phyloP scores from a whole-genome alignment of 92 coral and sea anemone species.

The Epizoanthus ramosus region DNA sequence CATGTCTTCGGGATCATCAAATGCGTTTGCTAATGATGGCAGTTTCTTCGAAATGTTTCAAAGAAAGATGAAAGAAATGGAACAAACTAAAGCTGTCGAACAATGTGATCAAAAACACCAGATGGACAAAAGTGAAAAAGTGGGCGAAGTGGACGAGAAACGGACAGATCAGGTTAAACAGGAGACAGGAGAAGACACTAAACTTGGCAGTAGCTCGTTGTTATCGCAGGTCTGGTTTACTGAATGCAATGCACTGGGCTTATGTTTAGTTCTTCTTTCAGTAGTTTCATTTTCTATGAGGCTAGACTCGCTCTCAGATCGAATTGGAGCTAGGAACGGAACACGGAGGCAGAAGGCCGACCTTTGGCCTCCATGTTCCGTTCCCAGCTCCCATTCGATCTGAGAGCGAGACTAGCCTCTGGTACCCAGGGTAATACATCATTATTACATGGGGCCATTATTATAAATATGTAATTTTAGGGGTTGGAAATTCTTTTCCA shows the following conservation, averaged over 20 bases:
- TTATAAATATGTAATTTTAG: too few relatives aligned
- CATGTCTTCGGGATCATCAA: conserved; percentile 29
- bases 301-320: too few relatives aligned
- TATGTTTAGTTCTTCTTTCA: neutral
- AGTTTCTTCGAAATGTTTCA: conserved; percentile 91
- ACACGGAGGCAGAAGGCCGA: too few relatives aligned
- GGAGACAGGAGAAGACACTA: conserved; percentile 27
- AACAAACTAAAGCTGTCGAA: conserved; percentile 31
- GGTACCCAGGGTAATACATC: too few relatives aligned
- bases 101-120: neutral
- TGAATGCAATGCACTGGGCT: conserved; percentile 39
- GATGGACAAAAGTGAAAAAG: conserved; percentile 5
- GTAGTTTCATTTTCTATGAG: neutral
- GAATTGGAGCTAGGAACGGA: too few relatives aligned
- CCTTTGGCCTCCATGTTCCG: too few relatives aligned
- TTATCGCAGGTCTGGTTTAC: conserved; percentile 41
- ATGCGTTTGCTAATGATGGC: conserved; percentile 91
- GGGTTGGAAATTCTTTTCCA: too few relatives aligned
- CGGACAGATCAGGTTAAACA: conserved; percentile 11
- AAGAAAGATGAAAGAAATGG: conserved; percentile 79
- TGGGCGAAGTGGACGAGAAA: conserved; percentile 19
- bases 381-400: too few relatives aligned
- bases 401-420: too few relatives aligned
- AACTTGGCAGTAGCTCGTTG: conserved; percentile 31
- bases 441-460: too few relatives aligned